Percentiles rank a stretch among this genome's conserved stretches.
phyloP scores from a whole-genome alignment of 1,140 invertebrate genomes.

The Tetragnatha versicolor region DNA sequence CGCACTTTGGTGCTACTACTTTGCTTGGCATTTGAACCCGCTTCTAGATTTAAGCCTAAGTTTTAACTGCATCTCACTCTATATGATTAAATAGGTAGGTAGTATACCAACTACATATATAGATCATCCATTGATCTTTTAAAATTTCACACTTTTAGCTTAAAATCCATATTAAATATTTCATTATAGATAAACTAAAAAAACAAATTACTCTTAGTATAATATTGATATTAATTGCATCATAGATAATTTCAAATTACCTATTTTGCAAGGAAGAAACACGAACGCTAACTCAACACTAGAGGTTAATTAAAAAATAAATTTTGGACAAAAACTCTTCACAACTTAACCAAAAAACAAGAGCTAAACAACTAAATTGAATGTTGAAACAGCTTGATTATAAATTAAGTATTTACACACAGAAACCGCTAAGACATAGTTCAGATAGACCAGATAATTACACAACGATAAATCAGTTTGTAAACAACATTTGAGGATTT shows the following conservation, averaged over 20 bases:
- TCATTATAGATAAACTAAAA: too few species aligned
- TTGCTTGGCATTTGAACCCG: too few species aligned
- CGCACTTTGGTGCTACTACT: too few species aligned
- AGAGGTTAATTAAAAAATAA: not conserved
- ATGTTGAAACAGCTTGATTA: not conserved
- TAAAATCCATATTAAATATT: too few species aligned
- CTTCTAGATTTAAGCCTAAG: too few species aligned
- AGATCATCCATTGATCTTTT: too few species aligned
- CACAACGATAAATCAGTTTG: not conserved
- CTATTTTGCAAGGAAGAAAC: not conserved
- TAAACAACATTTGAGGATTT: not conserved
- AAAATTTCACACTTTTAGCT: too few species aligned
- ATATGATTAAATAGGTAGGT: too few species aligned
- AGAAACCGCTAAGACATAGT: not conserved
- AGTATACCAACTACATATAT: too few species aligned
- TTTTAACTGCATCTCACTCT: too few species aligned
- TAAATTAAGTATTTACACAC: not conserved
- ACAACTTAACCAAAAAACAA: not conserved
- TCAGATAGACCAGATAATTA: not conserved
- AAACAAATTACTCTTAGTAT: not conserved
- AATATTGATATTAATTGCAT: not conserved
- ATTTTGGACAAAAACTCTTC: not conserved
- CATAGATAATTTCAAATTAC: not conserved
- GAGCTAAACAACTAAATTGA: not conserved
- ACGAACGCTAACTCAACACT: not conserved